phyloP scores from a whole-genome alignment of 2,113 vertebrate species.

The Dissostichus mawsoni region DNA sequence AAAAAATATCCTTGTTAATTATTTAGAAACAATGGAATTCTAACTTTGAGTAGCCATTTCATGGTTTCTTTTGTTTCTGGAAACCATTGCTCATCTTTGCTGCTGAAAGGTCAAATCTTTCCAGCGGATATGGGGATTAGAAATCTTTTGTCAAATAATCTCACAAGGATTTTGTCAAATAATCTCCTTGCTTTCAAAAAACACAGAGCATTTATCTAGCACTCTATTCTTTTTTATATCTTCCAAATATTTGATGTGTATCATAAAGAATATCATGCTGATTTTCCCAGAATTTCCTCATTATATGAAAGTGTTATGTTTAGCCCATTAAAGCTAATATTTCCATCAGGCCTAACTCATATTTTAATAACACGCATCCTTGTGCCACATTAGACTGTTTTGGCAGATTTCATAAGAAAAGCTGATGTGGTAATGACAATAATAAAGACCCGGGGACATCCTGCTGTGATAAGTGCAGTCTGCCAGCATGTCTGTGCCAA shows the following conservation, averaged over 20 bases:
- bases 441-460: slow-evolving; percentile 19
- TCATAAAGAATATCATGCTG: not conserved
- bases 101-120: slow-evolving; percentile 58
- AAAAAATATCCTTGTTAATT: slow-evolving; percentile 60
- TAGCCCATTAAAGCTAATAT: slow-evolving; percentile 29
- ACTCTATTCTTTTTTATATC: not conserved
- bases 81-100: slow-evolving; percentile 9
- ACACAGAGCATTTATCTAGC: not conserved
- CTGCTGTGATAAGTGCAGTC: slow-evolving; percentile 18
- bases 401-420: slow-evolving; percentile 6
- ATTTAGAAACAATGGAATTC: slow-evolving; percentile 43
- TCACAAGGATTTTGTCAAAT: slow-evolving; percentile 16
- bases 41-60: slow-evolving; percentile 1
- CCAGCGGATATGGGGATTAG: slow-evolving; percentile 45
- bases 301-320: slow-evolving; percentile 2
- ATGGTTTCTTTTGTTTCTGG: slow-evolving; percentile 52
- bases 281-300: not conserved
- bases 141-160: not conserved
- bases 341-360: not conserved
- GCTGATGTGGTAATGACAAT: slow-evolving; percentile 18
- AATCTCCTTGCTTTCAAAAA: slow-evolving; percentile 14
- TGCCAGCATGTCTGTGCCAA: slow-evolving; percentile 19
- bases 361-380: not conserved
- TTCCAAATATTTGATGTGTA: slow-evolving; percentile 1
- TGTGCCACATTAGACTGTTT: not conserved